phyloP scores from a whole-genome alignment of 2,113 vertebrate genomes.

The Sander vitreus region DNA sequence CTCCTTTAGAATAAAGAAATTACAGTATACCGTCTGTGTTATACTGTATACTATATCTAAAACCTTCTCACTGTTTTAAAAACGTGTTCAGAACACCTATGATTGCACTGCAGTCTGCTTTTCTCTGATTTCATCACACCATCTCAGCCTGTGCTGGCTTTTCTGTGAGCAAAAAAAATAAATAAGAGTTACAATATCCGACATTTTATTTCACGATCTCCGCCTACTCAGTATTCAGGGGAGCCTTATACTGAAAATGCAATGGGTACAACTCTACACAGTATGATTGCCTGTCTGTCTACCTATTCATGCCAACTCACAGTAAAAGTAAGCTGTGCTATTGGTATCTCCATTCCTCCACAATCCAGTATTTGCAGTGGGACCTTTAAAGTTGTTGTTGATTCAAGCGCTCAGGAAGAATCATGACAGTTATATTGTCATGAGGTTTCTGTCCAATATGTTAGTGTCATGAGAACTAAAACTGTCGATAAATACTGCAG shows the following conservation, averaged over 20 bases:
- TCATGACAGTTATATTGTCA: slow-evolving; percentile 19
- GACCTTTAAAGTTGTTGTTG: slow-evolving; percentile 20
- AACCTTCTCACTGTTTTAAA: slow-evolving; percentile 18
- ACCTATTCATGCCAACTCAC: slow-evolving; percentile 55
- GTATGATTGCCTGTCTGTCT: slow-evolving; percentile 58
- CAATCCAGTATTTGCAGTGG: slow-evolving; percentile 28
- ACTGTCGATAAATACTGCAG: slow-evolving; percentile 9
- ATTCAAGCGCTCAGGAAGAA: slow-evolving; percentile 30
- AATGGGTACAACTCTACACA: slow-evolving; percentile 37
- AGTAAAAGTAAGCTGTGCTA: slow-evolving; percentile 56
- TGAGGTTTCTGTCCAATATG: slow-evolving; percentile 9
- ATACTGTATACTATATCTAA: not conserved
- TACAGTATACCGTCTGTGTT: not conserved
- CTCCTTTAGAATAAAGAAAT: not conserved
- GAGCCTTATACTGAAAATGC: slow-evolving; percentile 52
- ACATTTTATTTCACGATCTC: slow-evolving; percentile 54
- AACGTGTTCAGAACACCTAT: slow-evolving; percentile 28
- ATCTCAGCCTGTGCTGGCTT: slow-evolving; percentile 21
- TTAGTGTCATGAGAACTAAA: slow-evolving; percentile 7
- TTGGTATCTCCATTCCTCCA: slow-evolving; percentile 53
- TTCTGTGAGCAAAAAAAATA: slow-evolving; percentile 59
- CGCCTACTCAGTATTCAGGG: slow-evolving; percentile 59
- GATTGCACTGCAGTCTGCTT: slow-evolving; percentile 29
- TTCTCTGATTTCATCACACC: slow-evolving; percentile 53
- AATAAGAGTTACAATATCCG: slow-evolving; percentile 39